These are phyloP conservation scores for Lasioglossum marginatum DNA, from an alignment of 2,888 invertebrate genomes.

Conservation along the genomic window DNA sequence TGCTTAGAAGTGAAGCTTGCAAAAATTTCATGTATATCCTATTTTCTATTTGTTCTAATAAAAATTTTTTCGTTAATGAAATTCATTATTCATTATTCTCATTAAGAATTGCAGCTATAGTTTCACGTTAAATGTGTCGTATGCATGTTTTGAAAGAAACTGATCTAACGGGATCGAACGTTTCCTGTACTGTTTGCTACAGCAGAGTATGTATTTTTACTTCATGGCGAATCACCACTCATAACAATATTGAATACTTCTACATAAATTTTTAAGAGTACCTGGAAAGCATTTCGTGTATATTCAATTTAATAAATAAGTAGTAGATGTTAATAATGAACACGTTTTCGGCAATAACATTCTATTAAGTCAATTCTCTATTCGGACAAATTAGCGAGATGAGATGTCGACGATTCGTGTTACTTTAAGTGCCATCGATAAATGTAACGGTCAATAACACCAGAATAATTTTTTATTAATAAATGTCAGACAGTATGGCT, in stretches of 20 bases:
- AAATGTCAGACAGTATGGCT: conserved; percentile 77
- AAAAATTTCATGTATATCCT: background rate
- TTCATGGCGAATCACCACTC: conserved; percentile 56
- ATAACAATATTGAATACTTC: conserved; percentile 53
- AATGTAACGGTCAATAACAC: conserved; percentile 48
- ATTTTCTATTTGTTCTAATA: background rate
- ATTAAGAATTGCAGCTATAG: background rate
- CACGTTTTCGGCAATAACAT: conserved; percentile 22
- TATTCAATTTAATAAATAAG: conserved; percentile 29
- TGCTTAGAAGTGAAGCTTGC: background rate
- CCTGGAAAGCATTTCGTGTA: conserved; percentile 41
- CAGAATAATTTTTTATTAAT: conserved; percentile 38
- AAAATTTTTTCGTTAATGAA: background rate
- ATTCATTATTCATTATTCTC: background rate
- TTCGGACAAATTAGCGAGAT: conserved; percentile 37
- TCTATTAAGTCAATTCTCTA: conserved; percentile 32
- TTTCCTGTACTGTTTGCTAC: conserved; percentile 48
- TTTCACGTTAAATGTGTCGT: background rate
- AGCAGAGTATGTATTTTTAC: conserved; percentile 36
- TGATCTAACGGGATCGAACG: conserved; percentile 39
- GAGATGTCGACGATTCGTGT: conserved; percentile 40
- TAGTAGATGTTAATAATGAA: conserved; percentile 38
- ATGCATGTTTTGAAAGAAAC: conserved; percentile 4
- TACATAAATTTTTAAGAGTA: conserved; percentile 55
- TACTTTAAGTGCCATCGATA: conserved; percentile 40